A percentile compares a stretch with the other conserved stretches of the same genome.
Evolutionary conservation across 2,113 vertebrate genomes (phyloP).

Genomic region (Dasyprocta punctata): DNA sequence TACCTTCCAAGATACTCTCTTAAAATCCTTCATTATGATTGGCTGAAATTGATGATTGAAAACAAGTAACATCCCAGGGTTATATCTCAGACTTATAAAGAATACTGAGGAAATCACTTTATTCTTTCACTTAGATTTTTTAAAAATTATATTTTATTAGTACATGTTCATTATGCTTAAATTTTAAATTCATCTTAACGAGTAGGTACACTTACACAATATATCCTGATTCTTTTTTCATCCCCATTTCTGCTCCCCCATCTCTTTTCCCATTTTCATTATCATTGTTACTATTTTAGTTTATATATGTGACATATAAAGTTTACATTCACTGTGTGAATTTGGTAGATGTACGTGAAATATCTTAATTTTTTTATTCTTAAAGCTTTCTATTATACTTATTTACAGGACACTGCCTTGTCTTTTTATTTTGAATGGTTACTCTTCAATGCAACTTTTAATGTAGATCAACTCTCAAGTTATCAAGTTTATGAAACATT

Average conservation of each 20-base stretch:
- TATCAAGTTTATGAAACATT: background rate
- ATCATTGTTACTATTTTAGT: background rate
- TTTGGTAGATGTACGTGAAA: too few relatives aligned
- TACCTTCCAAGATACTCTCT: background rate
- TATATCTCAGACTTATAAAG: background rate
- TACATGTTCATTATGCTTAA: background rate
- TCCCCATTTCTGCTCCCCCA: background rate
- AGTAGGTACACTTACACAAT: background rate
- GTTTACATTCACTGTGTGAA: background rate
- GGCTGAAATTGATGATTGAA: background rate
- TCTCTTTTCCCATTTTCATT: background rate
- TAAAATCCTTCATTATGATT: background rate
- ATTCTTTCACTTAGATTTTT: background rate
- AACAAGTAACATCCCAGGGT: background rate
- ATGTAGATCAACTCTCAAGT: background rate
- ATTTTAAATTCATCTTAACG: background rate
- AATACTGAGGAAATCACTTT: background rate
- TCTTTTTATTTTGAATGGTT: background rate
- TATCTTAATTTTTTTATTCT: background rate
- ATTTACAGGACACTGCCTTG: background rate
- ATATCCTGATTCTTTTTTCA: background rate
- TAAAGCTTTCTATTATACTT: background rate
- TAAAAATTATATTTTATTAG: background rate
- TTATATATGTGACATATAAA: background rate
- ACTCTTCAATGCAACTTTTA: background rate